Base-by-base conservation (phyloP, 1,140 invertebrate genomes). In the Muscidifurax raptorellus region DNA sequence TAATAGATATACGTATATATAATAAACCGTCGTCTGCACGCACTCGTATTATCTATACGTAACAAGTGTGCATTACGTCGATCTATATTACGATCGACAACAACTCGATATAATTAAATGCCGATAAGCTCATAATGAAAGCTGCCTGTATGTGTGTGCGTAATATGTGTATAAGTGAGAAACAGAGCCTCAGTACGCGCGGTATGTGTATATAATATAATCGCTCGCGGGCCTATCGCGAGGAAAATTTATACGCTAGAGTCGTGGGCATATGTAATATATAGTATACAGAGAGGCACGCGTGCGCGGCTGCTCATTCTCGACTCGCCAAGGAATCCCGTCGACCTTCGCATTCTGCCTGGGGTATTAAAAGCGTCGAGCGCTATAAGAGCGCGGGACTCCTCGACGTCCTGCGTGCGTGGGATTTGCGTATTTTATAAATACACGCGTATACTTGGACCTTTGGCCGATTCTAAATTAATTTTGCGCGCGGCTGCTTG, bases 291-390 rank as follows among this genome's bases (percentile, higher is more conserved):
- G 5, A n/a, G 5, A 59, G 18, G 52, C 52, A 59, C 52, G 18
- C 52, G 52, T n/a, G 52, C 15, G 44, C 22, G 52, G 18, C 18
- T 59, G 22, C 72, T 40, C 72, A 40, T 74, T 74, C 36, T 74
- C 72, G 64, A 78, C 64, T 72, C 10, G 67, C 82, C 12, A 79
- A 83, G 66, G 75, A 83, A 83, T 83, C 75, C 82, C 32, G 82
- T 71, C 75, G 82, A 78, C 82, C 82, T 83, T 83, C 82, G 40
- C 82, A 78, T 83, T 78, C 82, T 78, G 66, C 44, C 47, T 66
- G 1, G 64, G 32, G 66, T 52, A 76, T 77, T 83, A 77, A 83
- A 77, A 77, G 22, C 52, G 10, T 44, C 71, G 9, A 3, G 6
- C 78, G 15, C 0, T 59, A 59, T 22, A 18, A 22, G 52, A 4